Base-by-base conservation (phyloP, 2,797 vertebrate genomes). In the Anguilla anguilla region DNA sequence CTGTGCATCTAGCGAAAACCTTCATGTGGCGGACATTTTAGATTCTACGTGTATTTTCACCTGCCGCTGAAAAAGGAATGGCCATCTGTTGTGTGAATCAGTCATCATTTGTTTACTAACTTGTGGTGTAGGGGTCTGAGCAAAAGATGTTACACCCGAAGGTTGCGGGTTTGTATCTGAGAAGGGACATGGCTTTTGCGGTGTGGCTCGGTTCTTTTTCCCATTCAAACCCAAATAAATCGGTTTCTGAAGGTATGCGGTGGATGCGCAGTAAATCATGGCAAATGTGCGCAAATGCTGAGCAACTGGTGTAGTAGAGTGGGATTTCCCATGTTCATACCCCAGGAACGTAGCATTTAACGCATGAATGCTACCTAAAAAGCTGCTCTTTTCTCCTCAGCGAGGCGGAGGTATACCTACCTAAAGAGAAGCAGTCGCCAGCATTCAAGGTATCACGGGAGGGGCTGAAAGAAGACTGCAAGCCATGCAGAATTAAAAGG, bases 361-460 rank as follows among this genome's bases (percentile, higher is more conserved):
- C n/a, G 84, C 64, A 64, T 49, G 46, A 53, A 83, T 43, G n/a
- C 69, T 82, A 25, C 31, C 31, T 87, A 6, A 19, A 39, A 85
- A 2, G 84, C 87, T 5, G 11, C 59, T 86, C 81, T 91, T 85
- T 82, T 82, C 89, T 31, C 84, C 53, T 81, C 88, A 99, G 98
- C 0, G 97, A 98, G 87, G 91, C 96, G 25, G 96, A 97, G 86
- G 92, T 89, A 0, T 99, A 98, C 92, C 94, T 99, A 72, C 98
- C 98, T 0, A 92, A 95, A 49, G 97, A 98, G 87, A 92, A 93
- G 88, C 93, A 91, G 79, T 99, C 98, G 0, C 96, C 96, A 1
- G 94, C 95, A 7, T 98, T 99, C 92, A 97, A 91, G 79, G 94
- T 99, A 67, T 96, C 95, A 46, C 96, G 98, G 49, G 97, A 98